Base-by-base conservation (phyloP, 2,797 vertebrate genomes). In the Cygnus olor region DNA sequence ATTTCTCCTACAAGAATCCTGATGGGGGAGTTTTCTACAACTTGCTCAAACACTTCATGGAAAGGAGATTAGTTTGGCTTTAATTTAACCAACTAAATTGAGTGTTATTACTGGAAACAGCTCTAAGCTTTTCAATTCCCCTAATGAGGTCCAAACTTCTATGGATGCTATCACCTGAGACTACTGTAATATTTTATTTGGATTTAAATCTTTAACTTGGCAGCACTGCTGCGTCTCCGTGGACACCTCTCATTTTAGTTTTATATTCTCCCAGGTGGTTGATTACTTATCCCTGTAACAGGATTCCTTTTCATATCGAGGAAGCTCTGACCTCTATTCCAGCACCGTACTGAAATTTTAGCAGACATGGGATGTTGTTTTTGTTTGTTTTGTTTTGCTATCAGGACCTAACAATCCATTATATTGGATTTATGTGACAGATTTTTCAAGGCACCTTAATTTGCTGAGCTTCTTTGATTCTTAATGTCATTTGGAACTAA, bases 121-220 rank as follows among this genome's bases (percentile, higher is more conserved):
- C 94, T 95, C 89, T 96, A 93, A 97, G 85, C 84, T 97, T 95
- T 96, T 96, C 89, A 95, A 96, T 97, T 97, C 93, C 88, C 94
- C 88, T 97, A 96, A 97, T 95, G 88, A 88, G 93, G 94, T 97
- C 90, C 94, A 97, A 97, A 88, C 81, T 93, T 95, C 92, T 90
- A 96, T 94, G 89, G 96, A 96, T 96, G 96, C 96, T 96, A 96
- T 96, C 96, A 96, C 94, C 93, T 97, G 96, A 97, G 96, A 97
- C 95, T 93, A 96, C 94, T 94, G 94, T 96, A 95, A 97, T 95
- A 95, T 97, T 97, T 97, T 97, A 96, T 97, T 97, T 97, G 89
- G 93, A 96, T 89, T 96, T 74, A 94, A 90, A 94, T 88, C 95
- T 96, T 91, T 90, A 79, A 94, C 73, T 95, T 95, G 96, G 91